Evolutionary conservation across 53 echinoderm and acorn worm genomes (phyloP), one percentile per base, ranked within the genome.

Genomic region (Hippasteria phrygiana): DNA sequence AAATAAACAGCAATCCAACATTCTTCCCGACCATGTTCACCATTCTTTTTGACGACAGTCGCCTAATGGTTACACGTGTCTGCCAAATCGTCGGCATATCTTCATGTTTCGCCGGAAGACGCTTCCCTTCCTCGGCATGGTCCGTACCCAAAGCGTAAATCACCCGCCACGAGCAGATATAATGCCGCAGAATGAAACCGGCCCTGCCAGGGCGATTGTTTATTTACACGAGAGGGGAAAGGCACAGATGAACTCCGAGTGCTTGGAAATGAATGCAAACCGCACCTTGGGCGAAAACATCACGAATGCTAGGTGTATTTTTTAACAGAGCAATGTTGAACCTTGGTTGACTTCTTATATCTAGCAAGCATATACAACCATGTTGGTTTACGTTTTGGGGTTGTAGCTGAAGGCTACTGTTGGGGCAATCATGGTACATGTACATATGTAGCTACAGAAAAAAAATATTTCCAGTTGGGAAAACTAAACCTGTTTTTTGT

Each of bases 161-260:
- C 59, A 59, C 59, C 26, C 59, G 6, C 59, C n/a, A n/a, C 17
- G 76, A 63, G 24, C 24, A 24, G 74, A 74, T 74, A 43, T 74
- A 43, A 32, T 14, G 76, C 31, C 31, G 33, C 29, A 51, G 34
- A 18, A 76, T 53, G 50, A 76, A 59, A 50, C 76, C 16, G 7
- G 76, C 51, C 24, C 26, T 46, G 76, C 50, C 76, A 27, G n/a
- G n/a, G n/a, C n/a, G n/a, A n/a, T n/a, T 76, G 76, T 76, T 76
- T 76, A 76, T 76, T 76, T 76, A 76, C 76, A 76, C 76, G 32
- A 50, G 33, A 16, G 34, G 53, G 76, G 29, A 29, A 76, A 32
- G 53, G 51, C 5, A 43, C 34, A 24, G 26, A 24, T 59, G 59
- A 59, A 59, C 59, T 59, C 59, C 26, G 59, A 24, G n/a, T 59